A percentile compares a stretch with the other conserved stretches of the same genome.
Conservation (phyloP, 2,888 invertebrate genomes). For the Drosophila niveifrons region DNA sequence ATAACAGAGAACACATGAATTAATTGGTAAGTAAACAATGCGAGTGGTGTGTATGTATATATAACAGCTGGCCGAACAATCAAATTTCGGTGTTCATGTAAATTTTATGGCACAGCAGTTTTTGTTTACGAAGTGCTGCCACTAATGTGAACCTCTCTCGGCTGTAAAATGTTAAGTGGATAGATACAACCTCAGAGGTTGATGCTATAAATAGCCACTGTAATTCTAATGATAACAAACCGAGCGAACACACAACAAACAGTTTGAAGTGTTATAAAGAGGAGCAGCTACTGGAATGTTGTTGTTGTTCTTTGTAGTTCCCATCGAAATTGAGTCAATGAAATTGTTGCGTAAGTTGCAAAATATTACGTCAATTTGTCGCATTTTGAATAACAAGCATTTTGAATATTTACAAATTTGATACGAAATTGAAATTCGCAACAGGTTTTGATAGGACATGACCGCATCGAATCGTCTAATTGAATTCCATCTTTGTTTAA, state of each 20-base stretch:
- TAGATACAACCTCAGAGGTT: constrained; percentile 13
- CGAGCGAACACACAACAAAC: background rate
- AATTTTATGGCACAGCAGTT: constrained; percentile 57
- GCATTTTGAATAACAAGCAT: constrained; percentile 7
- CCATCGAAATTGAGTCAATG: background rate
- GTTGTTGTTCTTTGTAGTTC: background rate
- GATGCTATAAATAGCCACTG: constrained; percentile 38
- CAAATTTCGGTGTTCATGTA: constrained; percentile 42
- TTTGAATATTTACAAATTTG: background rate
- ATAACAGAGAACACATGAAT: constrained; percentile 39
- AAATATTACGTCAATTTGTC: constrained; percentile 2
- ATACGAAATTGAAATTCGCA: background rate
- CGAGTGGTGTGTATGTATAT: constrained; percentile 30
- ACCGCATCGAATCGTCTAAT: background rate
- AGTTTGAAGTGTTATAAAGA: constrained; percentile 3
- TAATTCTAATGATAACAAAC: constrained; percentile 26
- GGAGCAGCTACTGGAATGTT: background rate
- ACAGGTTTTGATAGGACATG: constrained; percentile 1
- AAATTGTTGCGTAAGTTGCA: background rate
- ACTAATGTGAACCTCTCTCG: constrained; percentile 43
- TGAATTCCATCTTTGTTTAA: background rate
- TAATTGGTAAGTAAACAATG: constrained; percentile 62
- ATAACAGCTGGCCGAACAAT: constrained; percentile 40
- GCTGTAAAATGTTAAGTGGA: constrained; percentile 63
- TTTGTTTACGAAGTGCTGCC: constrained; percentile 49